Conservation (phyloP, 2,888 invertebrate genomes). For the Vesta saturnalis region DNA sequence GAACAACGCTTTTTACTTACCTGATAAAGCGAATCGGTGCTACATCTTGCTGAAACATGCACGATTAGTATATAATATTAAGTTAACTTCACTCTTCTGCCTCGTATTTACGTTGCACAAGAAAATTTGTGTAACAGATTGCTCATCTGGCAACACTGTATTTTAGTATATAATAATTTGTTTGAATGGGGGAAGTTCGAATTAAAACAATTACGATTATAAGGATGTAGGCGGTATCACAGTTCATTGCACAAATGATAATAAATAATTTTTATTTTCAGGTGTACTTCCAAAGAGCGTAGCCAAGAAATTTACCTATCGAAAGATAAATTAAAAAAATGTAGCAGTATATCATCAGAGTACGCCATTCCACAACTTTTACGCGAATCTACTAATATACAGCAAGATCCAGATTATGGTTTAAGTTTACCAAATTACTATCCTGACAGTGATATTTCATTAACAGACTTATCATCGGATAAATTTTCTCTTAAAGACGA, state of each 20-base stretch:
- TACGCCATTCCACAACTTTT: conserved; percentile 53
- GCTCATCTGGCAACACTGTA: too few species aligned
- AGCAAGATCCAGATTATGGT: conserved; percentile 56
- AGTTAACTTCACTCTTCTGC: too few species aligned
- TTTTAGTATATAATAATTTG: too few species aligned
- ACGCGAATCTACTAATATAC: too few species aligned
- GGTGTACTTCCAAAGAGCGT: conserved; percentile 47
- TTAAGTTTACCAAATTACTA: conserved; percentile 61
- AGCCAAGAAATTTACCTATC: conserved; percentile 50
- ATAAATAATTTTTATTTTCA: conserved; percentile 40
- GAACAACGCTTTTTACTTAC: too few species aligned
- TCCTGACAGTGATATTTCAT: conserved; percentile 63
- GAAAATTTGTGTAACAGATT: too few species aligned
- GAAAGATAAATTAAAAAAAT: conserved; percentile 40
- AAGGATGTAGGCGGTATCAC: conserved; percentile 5
- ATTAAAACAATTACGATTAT: background rate
- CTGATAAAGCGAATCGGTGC: too few species aligned
- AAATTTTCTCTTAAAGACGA: conserved; percentile 58
- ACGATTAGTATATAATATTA: too few species aligned
- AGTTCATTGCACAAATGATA: background rate
- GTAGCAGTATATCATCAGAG: conserved; percentile 48
- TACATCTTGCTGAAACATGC: too few species aligned
- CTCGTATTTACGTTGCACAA: too few species aligned
- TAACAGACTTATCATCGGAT: conserved; percentile 58
- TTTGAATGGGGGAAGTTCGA: too few species aligned